Evolutionary conservation across 1,140 invertebrate genomes (phyloP), one percentile per base, ranked within the genome.

Genomic region (Bombus waltoni): DNA sequence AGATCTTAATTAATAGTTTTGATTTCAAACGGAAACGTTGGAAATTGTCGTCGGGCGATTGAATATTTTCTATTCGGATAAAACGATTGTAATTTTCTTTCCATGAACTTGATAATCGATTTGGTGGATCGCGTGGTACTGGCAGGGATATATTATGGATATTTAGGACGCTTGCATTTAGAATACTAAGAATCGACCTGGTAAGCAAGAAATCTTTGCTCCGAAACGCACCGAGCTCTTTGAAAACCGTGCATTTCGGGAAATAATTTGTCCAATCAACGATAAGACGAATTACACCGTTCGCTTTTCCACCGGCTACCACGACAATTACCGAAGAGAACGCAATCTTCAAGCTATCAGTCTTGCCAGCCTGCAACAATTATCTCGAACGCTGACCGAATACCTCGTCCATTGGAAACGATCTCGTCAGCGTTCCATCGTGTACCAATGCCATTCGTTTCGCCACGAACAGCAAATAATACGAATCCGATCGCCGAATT

Each of bases 381-480:
- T 72, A 84, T 77, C 38, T 59, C 47, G 38, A n/a, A n/a, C 44
- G 28, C 13, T 38, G 71, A 35, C n/a, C 9, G 73, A 32, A 42
- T 35, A 53, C 25, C 65, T 71, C 18, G 53, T 25, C 53, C 53
- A 28, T 59, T 78, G 38, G 44, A 2, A 68, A 68, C 47, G 22
- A 70, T 42, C 66, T n/a, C 66, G 47, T 42, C 28, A 18, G 25
- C 57, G 53, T 22, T 44, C 11, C 38, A 1, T 22, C n/a, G 32
- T 13, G 44, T 42, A 13, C 35, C 32, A 35, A 18, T 32, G 5
- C 47, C 47, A 35, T 44, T 53, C 22, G 80, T 72, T 73, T 73
- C 71, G 32, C 40, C 47, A 68, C 53, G 57, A 68, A 25, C 62
- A 62, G 65, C 44, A 71, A 89, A 86, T 66, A 89, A 89, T 70